Percentiles rank a stretch among this genome's conserved stretches.
Conservation (phyloP, 2,888 invertebrate species). For the Catocala fraxini region DNA sequence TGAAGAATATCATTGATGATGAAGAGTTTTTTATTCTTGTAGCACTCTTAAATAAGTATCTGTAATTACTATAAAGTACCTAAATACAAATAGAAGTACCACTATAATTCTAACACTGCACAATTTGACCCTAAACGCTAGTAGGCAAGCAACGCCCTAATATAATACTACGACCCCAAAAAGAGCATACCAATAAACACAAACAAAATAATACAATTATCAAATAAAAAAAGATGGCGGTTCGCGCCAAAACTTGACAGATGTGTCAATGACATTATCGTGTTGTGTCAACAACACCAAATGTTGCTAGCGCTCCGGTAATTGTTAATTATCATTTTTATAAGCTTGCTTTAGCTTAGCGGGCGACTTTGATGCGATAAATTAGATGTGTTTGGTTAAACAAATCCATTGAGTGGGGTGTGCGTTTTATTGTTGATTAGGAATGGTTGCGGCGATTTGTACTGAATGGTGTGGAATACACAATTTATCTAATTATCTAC, state of each 20-base stretch:
- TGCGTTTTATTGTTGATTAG: conserved; percentile 43
- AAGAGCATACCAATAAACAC: conserved; percentile 28
- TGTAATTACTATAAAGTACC: no score
- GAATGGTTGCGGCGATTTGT: conserved; percentile 5
- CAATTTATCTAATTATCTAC: no score
- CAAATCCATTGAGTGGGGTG: conserved; percentile 25
- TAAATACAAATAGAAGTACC: no score
- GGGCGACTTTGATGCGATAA: conserved; percentile 58
- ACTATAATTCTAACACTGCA: no score
- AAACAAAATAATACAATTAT: conserved; percentile 45
- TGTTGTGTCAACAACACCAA: conserved; percentile 80
- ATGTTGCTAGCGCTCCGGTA: conserved; percentile 72
- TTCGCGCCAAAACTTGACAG: conserved; percentile 66
- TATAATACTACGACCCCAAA: conserved; percentile 36
- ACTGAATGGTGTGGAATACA: no score
- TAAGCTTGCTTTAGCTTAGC: conserved; percentile 66
- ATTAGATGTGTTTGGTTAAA: conserved; percentile 52
- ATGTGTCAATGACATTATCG: conserved; percentile 75
- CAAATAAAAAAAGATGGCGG: conserved; percentile 46
- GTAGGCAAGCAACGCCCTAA: conserved; percentile 10
- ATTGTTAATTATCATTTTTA: conserved; percentile 86
- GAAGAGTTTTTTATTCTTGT: no score
- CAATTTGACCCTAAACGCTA: not conserved
- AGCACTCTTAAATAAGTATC: no score
- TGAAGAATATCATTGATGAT: no score